Conservation (phyloP, 2,113 vertebrate genomes). For the Leiothrix lutea region DNA sequence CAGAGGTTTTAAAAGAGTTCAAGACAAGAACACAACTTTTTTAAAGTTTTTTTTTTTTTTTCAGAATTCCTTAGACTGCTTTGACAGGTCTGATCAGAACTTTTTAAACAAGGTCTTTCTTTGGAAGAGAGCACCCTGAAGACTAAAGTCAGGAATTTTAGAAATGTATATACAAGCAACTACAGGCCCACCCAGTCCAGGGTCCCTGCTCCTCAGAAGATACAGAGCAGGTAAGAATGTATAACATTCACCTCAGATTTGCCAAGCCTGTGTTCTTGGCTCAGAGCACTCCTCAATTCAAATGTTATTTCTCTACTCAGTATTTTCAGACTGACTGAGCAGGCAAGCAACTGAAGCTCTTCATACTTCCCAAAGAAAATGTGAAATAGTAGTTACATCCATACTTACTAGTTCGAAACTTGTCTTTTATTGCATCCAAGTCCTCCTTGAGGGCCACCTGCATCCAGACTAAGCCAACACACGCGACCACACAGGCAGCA, state of each 20-base stretch:
- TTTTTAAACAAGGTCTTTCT: neutral
- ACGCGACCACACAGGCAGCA: conserved; percentile 90
- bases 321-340: neutral
- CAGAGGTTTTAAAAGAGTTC: neutral
- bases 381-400: neutral
- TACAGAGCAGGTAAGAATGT: neutral
- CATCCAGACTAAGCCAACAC: conserved; percentile 97
- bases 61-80: neutral
- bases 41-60: no score
- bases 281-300: neutral
- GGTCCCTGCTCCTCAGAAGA: neutral
- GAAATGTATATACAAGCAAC: neutral
- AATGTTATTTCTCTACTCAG: neutral
- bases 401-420: conserved; percentile 89
- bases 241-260: neutral
- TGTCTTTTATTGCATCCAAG: conserved; percentile 91
- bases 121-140: neutral
- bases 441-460: conserved; percentile 95
- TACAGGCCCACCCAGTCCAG: neutral
- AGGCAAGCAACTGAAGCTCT: neutral
- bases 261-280: neutral
- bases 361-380: neutral
- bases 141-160: neutral
- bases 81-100: neutral
- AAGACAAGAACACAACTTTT: neutral